These are phyloP conservation scores for Desmodus rotundus DNA, from an alignment of 2,113 vertebrate species.

Conservation along the genomic window DNA sequence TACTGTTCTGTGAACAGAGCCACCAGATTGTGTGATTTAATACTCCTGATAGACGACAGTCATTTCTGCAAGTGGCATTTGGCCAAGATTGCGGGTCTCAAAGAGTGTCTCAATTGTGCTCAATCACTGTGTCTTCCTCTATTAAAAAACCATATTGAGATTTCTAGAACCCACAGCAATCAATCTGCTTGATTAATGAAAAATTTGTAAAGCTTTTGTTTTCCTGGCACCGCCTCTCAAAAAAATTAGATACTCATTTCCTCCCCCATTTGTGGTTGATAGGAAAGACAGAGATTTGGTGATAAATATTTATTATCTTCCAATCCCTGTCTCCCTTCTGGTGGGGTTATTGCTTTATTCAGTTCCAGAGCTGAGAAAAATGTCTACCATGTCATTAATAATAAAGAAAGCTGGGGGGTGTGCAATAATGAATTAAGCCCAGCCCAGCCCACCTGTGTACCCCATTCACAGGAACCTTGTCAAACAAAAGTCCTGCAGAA, in stretches of 20 bases:
- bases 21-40: constrained; percentile 62
- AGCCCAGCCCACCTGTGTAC: constrained; percentile 76
- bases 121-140: constrained; percentile 31
- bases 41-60: constrained; percentile 13
- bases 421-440: constrained; percentile 75
- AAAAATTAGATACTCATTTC: constrained; percentile 61
- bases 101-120: constrained; percentile 22
- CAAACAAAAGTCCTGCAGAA: constrained; percentile 57
- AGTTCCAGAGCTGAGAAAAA: constrained; percentile 73
- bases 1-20: constrained; percentile 27
- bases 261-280: constrained; percentile 62
- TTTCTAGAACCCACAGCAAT: constrained; percentile 65
- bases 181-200: constrained; percentile 64
- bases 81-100: constrained; percentile 45
- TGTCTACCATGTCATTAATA: constrained; percentile 72
- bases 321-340: constrained; percentile 70
- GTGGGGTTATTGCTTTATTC: constrained; percentile 74
- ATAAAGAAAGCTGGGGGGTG: constrained; percentile 73
- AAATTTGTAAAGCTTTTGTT: constrained; percentile 49
- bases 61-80: constrained; percentile 66
- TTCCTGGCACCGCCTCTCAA: constrained; percentile 61
- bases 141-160: constrained; percentile 63
- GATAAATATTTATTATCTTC: constrained; percentile 76
- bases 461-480: constrained; percentile 62
- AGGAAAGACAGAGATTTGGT: constrained; percentile 70